Evolutionary conservation across 2,113 vertebrate genomes (phyloP).

Genomic region (Tragelaphus scriptus): DNA sequence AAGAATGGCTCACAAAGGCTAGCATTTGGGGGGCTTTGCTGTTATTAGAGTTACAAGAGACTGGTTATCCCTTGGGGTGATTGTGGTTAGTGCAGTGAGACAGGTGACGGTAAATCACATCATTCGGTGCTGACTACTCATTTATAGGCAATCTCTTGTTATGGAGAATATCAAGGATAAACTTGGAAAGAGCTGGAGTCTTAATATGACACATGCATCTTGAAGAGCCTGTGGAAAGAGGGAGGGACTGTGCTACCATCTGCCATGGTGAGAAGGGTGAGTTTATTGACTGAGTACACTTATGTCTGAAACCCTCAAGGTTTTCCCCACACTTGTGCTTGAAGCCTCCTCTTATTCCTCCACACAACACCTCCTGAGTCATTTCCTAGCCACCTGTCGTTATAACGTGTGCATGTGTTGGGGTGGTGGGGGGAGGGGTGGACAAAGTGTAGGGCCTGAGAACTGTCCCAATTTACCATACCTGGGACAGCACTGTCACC

Average conservation of each 20-base stretch:
- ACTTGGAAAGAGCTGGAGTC: not conserved
- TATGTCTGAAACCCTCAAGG: not conserved
- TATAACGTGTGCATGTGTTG: not conserved
- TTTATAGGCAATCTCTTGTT: not conserved
- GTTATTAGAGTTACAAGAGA: not conserved
- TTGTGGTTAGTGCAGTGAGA: not conserved
- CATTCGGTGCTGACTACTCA: not conserved
- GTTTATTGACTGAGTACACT: not conserved
- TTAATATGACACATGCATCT: not conserved
- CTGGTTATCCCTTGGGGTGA: not conserved
- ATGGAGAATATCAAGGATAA: not conserved
- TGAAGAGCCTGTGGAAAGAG: no score
- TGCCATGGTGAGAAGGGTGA: not conserved
- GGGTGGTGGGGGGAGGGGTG: no score
- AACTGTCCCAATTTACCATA: not conserved
- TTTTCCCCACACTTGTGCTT: not conserved
- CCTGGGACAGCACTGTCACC: not conserved
- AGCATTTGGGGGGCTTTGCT: no score
- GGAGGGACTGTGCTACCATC: not conserved
- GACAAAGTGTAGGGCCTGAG: not conserved
- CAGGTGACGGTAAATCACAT: not conserved
- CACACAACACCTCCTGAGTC: slow-evolving; percentile 19
- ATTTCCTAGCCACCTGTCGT: slow-evolving; percentile 9
- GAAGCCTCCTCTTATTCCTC: not conserved
- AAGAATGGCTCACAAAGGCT: not conserved